Conservation (phyloP, 2,888 invertebrate species). For the Sinohyriopsis cumingii region DNA sequence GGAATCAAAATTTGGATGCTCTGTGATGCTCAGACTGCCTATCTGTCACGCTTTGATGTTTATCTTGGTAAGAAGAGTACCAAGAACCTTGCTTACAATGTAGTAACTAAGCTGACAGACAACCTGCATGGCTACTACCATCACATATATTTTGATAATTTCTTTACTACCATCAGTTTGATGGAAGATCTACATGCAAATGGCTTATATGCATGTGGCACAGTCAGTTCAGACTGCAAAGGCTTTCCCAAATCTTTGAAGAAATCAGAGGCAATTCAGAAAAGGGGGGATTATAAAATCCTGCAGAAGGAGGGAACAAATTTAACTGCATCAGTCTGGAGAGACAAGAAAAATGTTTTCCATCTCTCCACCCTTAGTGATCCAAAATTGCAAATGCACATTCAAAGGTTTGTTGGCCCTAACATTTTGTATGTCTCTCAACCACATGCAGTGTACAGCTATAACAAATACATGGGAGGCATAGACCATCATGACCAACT, state of each 20-base stretch:
- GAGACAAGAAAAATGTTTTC: constrained; percentile 9
- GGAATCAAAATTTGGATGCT: constrained; percentile 21
- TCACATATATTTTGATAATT: constrained; percentile 15
- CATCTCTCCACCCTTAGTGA: constrained; percentile 25
- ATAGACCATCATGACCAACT: constrained; percentile 34
- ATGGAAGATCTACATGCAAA: neutral
- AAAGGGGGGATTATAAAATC: constrained; percentile 11
- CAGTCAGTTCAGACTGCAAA: constrained; percentile 10
- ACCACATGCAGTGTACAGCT: constrained; percentile 19
- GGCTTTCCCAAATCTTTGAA: constrained; percentile 19
- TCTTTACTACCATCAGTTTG: constrained; percentile 7
- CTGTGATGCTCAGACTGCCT: constrained; percentile 13
- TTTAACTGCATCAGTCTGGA: constrained; percentile 17
- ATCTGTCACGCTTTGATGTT: constrained; percentile 14
- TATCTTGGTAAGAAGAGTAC: constrained; percentile 13
- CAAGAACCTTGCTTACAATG: constrained; percentile 14
- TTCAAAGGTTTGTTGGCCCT: constrained; percentile 9
- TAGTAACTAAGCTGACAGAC: constrained; percentile 16
- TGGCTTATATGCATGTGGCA: constrained; percentile 25
- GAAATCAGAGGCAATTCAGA: constrained; percentile 15
- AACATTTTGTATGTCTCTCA: constrained; percentile 12
- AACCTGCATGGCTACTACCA: constrained; percentile 2
- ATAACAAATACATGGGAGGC: constrained; percentile 34
- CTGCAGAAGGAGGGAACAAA: constrained; percentile 9
- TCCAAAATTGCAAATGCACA: constrained; percentile 5